A percentile compares a stretch with the other conserved stretches of the same genome.
phyloP scores from a whole-genome alignment of 92 coral and sea anemone species.

The Porites lobata region DNA sequence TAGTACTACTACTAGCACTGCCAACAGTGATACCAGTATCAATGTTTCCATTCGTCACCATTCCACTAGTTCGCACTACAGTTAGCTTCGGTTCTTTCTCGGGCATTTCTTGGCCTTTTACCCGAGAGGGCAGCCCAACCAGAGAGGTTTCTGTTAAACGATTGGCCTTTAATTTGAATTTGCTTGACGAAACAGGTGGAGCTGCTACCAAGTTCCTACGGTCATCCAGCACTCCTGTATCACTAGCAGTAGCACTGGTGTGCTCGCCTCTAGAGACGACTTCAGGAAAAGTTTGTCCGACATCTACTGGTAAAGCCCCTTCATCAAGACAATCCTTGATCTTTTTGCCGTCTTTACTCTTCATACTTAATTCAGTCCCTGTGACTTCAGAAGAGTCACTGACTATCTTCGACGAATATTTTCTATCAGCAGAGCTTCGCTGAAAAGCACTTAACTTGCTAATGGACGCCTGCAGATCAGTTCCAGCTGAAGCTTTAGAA shows the following conservation, averaged over 20 bases:
- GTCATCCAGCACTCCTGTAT: background rate
- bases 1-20: background rate
- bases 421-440: constrained; percentile 25
- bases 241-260: background rate
- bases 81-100: background rate
- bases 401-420: background rate
- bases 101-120: background rate
- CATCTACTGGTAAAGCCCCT: background rate
- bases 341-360: background rate
- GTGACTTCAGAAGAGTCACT: background rate
- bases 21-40: background rate
- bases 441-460: constrained; percentile 65
- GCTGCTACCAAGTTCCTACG: constrained; percentile 14
- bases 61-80: background rate
- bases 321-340: background rate
- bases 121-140: constrained; percentile 5
- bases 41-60: background rate
- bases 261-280: constrained; percentile 21
- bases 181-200: background rate
- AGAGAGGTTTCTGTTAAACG: background rate
- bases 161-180: background rate
- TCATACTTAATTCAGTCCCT: background rate
- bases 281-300: background rate
- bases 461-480: constrained; percentile 41
- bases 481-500: background rate